Conservation (phyloP, 2,113 vertebrate genomes). For the Lasiurus cinereus region DNA sequence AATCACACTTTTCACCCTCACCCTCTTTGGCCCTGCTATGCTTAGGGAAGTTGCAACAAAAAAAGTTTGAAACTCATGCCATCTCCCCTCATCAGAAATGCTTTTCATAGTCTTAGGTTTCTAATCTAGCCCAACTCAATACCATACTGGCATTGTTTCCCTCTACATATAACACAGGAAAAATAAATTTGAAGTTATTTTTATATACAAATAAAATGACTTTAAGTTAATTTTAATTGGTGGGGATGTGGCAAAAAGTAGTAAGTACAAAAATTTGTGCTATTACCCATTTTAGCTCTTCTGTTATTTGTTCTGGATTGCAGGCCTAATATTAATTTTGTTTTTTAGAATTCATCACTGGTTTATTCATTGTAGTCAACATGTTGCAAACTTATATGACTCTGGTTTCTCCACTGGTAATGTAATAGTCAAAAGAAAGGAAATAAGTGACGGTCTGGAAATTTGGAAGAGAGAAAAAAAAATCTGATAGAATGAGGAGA, state of each 20-base stretch:
- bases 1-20: conserved; percentile 55
- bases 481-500: background rate
- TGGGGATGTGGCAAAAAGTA: background rate
- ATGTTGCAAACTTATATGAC: rapidly evolving
- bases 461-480: background rate
- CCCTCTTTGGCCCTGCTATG: background rate
- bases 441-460: background rate
- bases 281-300: rapidly evolving
- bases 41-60: background rate
- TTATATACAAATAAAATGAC: background rate
- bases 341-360: background rate
- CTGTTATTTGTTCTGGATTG: too few relatives aligned
- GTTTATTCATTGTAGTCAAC: background rate
- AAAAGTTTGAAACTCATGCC: background rate
- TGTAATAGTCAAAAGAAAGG: too few relatives aligned
- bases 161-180: background rate
- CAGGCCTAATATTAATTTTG: background rate
- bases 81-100: background rate
- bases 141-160: too few relatives aligned
- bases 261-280: background rate
- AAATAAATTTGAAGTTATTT: background rate
- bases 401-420: background rate
- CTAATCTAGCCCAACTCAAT: background rate
- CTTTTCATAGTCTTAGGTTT: background rate
- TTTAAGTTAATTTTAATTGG: background rate